Evolutionary conservation across 1,140 invertebrate genomes (phyloP).

Genomic region (Bombus polaris): DNA sequence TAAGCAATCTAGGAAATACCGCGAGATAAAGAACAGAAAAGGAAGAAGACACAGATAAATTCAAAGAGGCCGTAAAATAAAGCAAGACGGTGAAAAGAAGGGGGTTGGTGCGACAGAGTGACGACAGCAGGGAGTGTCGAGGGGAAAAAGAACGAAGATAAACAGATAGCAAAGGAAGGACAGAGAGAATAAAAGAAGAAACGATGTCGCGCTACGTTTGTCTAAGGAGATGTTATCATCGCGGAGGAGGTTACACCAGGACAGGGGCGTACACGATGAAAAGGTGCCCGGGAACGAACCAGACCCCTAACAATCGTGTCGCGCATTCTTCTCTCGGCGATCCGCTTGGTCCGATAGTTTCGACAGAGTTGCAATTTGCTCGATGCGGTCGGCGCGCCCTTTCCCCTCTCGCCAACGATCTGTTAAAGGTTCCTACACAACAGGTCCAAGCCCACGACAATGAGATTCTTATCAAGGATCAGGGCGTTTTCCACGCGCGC

Average conservation of each 20-base stretch:
- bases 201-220: slow-evolving; percentile 33
- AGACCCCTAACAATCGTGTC: slow-evolving; percentile 64
- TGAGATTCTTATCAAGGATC: slow-evolving; percentile 63
- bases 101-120: background rate
- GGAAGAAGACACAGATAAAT: slow-evolving; percentile 16
- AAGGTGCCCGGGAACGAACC: slow-evolving; percentile 63
- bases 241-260: slow-evolving; percentile 61
- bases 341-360: slow-evolving; percentile 68
- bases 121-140: slow-evolving; percentile 10
- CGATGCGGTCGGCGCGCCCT: slow-evolving; percentile 64
- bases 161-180: background rate
- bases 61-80: slow-evolving; percentile 46
- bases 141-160: background rate
- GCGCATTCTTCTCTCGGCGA: slow-evolving; percentile 64
- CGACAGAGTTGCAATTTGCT: slow-evolving; percentile 77
- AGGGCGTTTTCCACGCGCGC: slow-evolving; percentile 45
- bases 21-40: background rate
- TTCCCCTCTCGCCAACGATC: background rate
- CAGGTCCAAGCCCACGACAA: slow-evolving; percentile 50
- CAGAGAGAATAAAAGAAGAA: background rate
- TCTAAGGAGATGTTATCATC: slow-evolving; percentile 64
- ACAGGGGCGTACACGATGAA: slow-evolving; percentile 64
- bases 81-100: background rate
- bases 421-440: slow-evolving; percentile 51
- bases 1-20: background rate